A percentile compares a stretch with the other conserved stretches of the same genome.
Conservation (phyloP, 2,113 vertebrate genomes). For the Macheiramphus alcinus region DNA sequence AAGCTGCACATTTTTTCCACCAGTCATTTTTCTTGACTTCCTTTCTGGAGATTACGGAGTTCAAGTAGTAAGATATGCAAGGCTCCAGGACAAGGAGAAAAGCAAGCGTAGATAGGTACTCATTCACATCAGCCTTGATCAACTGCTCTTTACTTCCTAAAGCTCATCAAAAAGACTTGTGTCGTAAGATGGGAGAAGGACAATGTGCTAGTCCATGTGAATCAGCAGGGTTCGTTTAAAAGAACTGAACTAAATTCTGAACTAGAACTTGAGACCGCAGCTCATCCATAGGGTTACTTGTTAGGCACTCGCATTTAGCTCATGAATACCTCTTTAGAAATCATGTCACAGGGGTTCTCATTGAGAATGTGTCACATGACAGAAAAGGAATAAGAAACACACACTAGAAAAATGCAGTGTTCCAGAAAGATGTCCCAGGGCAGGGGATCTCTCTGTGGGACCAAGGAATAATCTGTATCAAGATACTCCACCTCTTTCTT, state of each 20-base stretch:
- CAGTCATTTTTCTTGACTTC: not conserved
- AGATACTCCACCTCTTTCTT: not conserved
- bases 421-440: not conserved
- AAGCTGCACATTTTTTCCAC: not conserved
- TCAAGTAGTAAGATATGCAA: not conserved
- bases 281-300: not conserved
- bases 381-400: not conserved
- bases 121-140: not conserved
- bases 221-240: not conserved
- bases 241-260: not conserved
- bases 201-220: not conserved
- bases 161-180: not conserved
- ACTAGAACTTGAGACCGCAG: not conserved
- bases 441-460: not conserved
- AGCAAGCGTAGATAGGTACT: not conserved
- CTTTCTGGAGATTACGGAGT: not conserved
- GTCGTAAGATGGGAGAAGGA: not conserved
- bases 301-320: not conserved
- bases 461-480: not conserved
- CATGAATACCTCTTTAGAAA: not conserved
- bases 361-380: accelerated
- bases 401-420: not conserved
- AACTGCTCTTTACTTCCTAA: not conserved
- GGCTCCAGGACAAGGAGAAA: not conserved
- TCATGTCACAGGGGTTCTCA: not conserved